Percentiles rank a stretch among this genome's conserved stretches.
These are phyloP conservation scores for Orthonychiurus folsomi DNA, from an alignment of 2,888 invertebrate species.

Conservation along the genomic window DNA sequence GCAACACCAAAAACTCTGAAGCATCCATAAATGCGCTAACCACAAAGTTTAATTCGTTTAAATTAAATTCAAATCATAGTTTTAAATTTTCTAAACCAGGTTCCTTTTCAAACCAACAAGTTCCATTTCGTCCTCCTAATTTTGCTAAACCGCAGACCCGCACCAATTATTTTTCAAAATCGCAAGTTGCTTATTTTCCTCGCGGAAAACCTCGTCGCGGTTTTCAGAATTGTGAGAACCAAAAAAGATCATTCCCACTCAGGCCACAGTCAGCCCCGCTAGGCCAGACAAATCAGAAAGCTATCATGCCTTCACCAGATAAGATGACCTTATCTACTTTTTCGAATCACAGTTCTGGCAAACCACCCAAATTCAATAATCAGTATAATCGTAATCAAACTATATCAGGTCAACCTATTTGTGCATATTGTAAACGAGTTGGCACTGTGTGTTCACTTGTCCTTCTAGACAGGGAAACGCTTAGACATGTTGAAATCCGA, in stretches of 20 bases:
- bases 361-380: background rate
- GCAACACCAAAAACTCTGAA: background rate
- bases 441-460: background rate
- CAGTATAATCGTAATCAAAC: background rate
- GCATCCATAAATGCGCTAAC: background rate
- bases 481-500: background rate
- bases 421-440: background rate
- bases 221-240: background rate
- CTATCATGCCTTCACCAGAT: background rate
- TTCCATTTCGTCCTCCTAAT: background rate
- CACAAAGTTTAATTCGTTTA: background rate
- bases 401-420: background rate
- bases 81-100: background rate
- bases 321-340: background rate
- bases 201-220: background rate
- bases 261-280: background rate
- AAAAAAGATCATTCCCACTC: background rate
- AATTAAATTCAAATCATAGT: background rate
- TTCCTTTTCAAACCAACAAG: background rate
- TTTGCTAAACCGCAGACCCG: background rate
- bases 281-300: background rate
- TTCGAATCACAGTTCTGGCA: background rate
- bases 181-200: background rate
- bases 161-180: background rate
- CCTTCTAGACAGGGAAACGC: background rate